These are phyloP conservation scores for Seladonia tumulorum DNA, from an alignment of 2,888 invertebrate genomes.

Conservation along the genomic window DNA sequence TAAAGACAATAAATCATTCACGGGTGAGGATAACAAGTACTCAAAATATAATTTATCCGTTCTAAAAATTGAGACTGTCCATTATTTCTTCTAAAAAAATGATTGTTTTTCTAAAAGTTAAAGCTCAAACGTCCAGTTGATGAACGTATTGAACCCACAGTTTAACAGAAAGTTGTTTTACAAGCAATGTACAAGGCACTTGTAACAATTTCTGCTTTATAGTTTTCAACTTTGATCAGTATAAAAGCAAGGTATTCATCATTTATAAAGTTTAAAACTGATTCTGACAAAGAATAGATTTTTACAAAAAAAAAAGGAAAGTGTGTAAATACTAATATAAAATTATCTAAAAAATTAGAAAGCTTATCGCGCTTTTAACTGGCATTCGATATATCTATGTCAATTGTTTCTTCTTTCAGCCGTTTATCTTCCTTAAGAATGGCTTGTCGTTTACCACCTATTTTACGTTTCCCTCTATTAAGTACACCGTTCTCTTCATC, in stretches of 20 bases:
- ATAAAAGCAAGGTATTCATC: conserved; percentile 20
- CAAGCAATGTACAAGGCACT: conserved; percentile 61
- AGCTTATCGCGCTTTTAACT: conserved; percentile 73
- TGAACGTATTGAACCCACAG: conserved; percentile 2
- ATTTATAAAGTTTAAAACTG: conserved; percentile 28
- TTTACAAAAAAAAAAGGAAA: neutral
- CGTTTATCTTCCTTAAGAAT: conserved; percentile 84
- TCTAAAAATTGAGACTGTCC: neutral
- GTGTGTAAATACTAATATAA: neutral
- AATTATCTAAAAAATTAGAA: conserved; percentile 17
- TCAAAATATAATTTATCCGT: neutral
- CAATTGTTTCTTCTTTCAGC: conserved; percentile 83
- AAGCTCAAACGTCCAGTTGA: neutral
- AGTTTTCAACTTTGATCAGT: conserved; percentile 33
- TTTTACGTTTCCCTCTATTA: conserved; percentile 87
- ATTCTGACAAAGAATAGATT: neutral
- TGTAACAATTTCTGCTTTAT: conserved; percentile 28
- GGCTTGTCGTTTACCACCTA: conserved; percentile 81
- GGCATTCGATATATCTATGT: conserved; percentile 81
- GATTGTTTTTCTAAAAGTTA: neutral
- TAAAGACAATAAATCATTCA: neutral
- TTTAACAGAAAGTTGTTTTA: conserved; percentile 30
- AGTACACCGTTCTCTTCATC: conserved; percentile 95
- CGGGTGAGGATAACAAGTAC: neutral
- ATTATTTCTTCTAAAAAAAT: neutral